These are phyloP conservation scores for Spatulosminthurus flaviceps DNA, from an alignment of 2,888 invertebrate species.

Conservation along the genomic window DNA sequence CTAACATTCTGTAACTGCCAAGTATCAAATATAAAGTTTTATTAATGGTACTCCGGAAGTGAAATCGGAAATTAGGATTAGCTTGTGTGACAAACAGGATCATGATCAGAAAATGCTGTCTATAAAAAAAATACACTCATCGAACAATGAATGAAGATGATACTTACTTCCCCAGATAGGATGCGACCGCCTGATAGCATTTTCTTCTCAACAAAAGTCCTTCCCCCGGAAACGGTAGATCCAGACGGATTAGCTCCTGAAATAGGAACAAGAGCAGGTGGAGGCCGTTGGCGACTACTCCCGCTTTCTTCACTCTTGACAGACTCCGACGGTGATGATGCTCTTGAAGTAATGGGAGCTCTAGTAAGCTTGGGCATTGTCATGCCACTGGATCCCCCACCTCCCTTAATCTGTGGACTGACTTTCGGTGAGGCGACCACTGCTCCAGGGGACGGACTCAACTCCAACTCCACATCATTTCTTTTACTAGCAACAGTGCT, in stretches of 20 bases:
- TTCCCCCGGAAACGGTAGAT: slow-evolving; percentile 15
- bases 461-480: slow-evolving; percentile 50
- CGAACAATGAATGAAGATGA: neutral
- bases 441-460: slow-evolving; percentile 42
- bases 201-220: slow-evolving; percentile 57
- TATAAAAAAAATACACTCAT: neutral
- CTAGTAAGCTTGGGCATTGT: slow-evolving; percentile 58
- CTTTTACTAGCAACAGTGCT: slow-evolving; percentile 59
- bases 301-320: slow-evolving; percentile 46
- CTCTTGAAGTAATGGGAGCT: slow-evolving; percentile 50
- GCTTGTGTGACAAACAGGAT: neutral
- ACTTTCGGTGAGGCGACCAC: slow-evolving; percentile 48
- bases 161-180: slow-evolving; percentile 39
- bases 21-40: neutral
- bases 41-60: neutral
- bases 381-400: slow-evolving; percentile 41
- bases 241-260: slow-evolving; percentile 15
- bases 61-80: neutral
- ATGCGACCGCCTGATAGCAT: slow-evolving; percentile 60
- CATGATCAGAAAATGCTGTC: neutral
- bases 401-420: slow-evolving; percentile 45
- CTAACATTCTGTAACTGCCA: neutral
- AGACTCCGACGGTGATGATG: slow-evolving; percentile 42
- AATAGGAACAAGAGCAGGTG: slow-evolving; percentile 40
- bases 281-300: slow-evolving; percentile 26